These are phyloP conservation scores for Stegana nigrithorax DNA, from an alignment of 2,888 invertebrate genomes.

Conservation along the genomic window DNA sequence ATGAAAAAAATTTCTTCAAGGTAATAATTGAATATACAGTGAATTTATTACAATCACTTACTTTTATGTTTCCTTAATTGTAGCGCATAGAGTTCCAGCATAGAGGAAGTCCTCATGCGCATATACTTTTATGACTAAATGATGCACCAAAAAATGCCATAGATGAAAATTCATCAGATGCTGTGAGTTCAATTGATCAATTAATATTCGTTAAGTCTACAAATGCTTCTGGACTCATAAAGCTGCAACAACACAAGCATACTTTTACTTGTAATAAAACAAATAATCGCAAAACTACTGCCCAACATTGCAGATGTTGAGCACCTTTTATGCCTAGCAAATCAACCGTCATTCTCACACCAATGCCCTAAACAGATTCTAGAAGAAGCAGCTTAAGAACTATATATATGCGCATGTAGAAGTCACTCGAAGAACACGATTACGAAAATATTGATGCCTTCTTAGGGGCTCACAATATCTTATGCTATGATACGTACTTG, in stretches of 20 bases:
- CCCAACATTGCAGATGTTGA: neutral
- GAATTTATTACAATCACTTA: too few species aligned
- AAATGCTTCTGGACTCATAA: neutral
- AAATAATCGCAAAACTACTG: neutral
- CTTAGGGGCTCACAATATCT: neutral
- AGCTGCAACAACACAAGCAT: neutral
- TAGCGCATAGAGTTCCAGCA: neutral
- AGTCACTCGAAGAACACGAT: neutral
- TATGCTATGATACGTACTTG: neutral
- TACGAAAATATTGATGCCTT: neutral
- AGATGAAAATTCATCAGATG: constrained; percentile 31
- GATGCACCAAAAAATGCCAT: constrained; percentile 47
- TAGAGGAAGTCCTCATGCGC: constrained; percentile 18
- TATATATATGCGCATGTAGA: neutral
- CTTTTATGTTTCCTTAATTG: too few species aligned
- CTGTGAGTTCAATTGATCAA: constrained; percentile 35
- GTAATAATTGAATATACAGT: too few species aligned
- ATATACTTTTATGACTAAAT: constrained; percentile 52
- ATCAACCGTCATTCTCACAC: neutral
- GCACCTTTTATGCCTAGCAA: neutral
- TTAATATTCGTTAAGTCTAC: constrained; percentile 34
- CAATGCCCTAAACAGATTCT: neutral
- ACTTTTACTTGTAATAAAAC: neutral
- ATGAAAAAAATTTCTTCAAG: constrained; percentile 45
- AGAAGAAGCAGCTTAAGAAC: neutral